A percentile compares a stretch with the other conserved stretches of the same genome.
Evolutionary conservation across 2,113 vertebrate genomes (phyloP).

Genomic region (Eulemur rufifrons): DNA sequence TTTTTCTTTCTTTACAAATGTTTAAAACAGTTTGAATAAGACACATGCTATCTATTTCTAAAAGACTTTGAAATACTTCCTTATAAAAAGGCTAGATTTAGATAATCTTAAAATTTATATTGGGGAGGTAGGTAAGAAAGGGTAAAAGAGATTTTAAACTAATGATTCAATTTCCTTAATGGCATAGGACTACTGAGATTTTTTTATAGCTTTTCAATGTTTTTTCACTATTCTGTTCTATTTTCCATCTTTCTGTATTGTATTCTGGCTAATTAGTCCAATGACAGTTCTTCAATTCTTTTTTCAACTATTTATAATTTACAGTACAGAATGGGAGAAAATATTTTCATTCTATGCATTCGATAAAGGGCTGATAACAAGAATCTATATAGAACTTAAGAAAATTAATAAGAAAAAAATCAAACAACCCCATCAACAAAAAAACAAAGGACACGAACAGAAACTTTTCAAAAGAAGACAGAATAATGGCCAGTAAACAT

Average conservation of each 20-base stretch:
- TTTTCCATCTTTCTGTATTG: background rate
- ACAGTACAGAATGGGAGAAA: too few relatives aligned
- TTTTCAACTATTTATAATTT: background rate
- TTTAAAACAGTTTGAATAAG: background rate
- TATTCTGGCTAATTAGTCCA: slow-evolving; percentile 11
- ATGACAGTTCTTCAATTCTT: background rate
- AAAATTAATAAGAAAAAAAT: too few relatives aligned
- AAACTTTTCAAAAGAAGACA: too few relatives aligned
- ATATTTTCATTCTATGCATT: too few relatives aligned
- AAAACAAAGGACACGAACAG: too few relatives aligned
- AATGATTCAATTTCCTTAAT: background rate
- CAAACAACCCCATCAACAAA: too few relatives aligned
- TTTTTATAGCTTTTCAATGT: background rate
- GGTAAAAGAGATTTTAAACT: background rate
- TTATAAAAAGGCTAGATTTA: background rate
- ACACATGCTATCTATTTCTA: background rate
- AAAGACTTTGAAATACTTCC: background rate
- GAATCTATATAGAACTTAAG: too few relatives aligned
- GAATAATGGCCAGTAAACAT: too few relatives aligned
- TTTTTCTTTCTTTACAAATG: background rate
- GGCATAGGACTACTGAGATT: background rate
- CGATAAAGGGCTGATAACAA: too few relatives aligned
- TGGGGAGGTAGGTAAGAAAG: background rate
- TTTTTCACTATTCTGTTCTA: background rate
- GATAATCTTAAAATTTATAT: background rate